Conservation (phyloP, 2,113 vertebrate species). For the Steatornis caripensis region DNA sequence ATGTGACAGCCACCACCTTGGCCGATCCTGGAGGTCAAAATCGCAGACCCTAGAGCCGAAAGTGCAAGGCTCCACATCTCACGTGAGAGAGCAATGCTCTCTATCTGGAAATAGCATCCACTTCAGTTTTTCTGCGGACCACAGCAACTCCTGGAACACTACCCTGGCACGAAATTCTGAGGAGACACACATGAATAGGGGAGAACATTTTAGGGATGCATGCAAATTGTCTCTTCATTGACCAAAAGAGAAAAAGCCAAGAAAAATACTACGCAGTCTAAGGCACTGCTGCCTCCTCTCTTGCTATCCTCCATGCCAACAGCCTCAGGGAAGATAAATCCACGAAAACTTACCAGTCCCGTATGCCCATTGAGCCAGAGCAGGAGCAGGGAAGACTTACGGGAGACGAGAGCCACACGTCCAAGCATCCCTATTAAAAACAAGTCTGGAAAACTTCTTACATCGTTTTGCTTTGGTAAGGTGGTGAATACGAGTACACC, state of each 20-base stretch:
- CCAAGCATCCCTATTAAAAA: not conserved
- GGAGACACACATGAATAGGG: not conserved
- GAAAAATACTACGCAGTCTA: not conserved
- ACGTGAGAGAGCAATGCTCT: not conserved
- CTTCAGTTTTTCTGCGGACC: not conserved
- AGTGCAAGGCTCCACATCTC: fast-evolving
- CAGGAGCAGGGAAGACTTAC: not conserved
- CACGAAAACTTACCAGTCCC: not conserved
- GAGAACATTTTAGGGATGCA: not conserved
- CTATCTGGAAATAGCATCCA: not conserved
- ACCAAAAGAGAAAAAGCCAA: not conserved
- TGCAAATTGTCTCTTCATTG: not conserved
- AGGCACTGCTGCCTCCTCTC: not conserved
- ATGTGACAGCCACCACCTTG: not conserved
- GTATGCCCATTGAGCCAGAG: not conserved
- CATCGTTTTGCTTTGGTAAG: not conserved
- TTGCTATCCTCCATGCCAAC: not conserved
- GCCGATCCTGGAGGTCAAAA: not conserved
- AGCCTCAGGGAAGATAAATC: not conserved
- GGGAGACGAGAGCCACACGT: not conserved
- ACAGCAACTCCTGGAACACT: not conserved
- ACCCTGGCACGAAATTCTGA: not conserved
- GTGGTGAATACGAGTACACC: not conserved
- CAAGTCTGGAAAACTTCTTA: not conserved
- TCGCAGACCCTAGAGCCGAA: not conserved